Evolutionary conservation across 2,113 vertebrate species (phyloP), one percentile per base, ranked within the genome.

Genomic region (Prunella fulvescens): DNA sequence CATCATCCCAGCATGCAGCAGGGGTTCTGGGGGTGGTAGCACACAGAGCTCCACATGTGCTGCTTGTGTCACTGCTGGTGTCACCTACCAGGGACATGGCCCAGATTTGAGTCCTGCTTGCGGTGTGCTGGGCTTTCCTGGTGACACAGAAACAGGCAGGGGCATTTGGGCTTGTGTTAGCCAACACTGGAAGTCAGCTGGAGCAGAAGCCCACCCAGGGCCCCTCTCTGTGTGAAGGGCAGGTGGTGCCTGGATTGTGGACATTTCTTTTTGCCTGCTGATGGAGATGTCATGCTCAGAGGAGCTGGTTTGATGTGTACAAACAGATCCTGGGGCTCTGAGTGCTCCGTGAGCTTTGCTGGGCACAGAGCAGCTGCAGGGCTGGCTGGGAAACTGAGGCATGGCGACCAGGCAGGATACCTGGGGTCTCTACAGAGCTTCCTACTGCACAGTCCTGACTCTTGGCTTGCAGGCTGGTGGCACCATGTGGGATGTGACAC

Each of bases 211-310:
- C 8, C 31, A 16, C 4, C 7, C 1, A 3, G 25, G 4, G 7
- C 33, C 25, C 42, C 18, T 54, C 2, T 4, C 31, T 54, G 18
- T 45, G 37, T 50, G 37, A 8, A 25, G 58, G 37, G 44, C 51
- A 54, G 47, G 19, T 35, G 53, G 29, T 45, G 28, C 44, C n/a
- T 28, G 40, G 35, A 11, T 31, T 2, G 14, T 26, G 20, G 47
- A 5, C 1, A 0, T 29, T 81, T n/a, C 13, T 37, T 90, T 83
- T 74, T 65, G 71, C 0, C 0, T 53, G 69, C n/a, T 1, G 13
- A 26, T 51, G 61, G 70, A 44, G 48, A 48, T 0, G 0, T 17
- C 16, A 3, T 0, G 0, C 64, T 82, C 48, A 33, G 33, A 92
- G 58, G 16, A 62, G 76, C 67, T 45, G 64, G 26, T 77, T 53